Conservation (phyloP, 2,888 invertebrate species). For the Formica aserva region DNA sequence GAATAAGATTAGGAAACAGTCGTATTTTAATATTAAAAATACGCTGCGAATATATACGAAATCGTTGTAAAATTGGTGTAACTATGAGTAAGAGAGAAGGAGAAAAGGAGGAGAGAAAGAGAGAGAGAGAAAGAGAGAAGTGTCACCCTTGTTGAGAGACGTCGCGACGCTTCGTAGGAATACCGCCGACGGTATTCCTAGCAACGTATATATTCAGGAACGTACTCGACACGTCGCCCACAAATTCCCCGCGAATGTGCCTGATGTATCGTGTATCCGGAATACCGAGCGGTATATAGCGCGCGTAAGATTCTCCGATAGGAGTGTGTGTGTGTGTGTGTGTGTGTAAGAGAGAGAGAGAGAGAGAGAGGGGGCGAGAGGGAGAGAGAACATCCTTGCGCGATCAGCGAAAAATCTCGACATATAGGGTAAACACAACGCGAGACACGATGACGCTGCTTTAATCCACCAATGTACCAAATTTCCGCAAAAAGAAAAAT, state of each 20-base stretch:
- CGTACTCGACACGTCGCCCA: slow-evolving; percentile 59
- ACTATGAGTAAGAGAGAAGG: neutral
- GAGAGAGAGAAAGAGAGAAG: neutral
- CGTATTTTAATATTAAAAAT: slow-evolving; percentile 24
- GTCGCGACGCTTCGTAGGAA: slow-evolving; percentile 47
- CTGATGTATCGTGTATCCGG: slow-evolving; percentile 48
- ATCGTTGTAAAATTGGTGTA: neutral
- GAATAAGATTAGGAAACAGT: neutral
- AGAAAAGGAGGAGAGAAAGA: neutral
- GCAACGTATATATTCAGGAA: slow-evolving; percentile 52
- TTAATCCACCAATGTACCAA: neutral
- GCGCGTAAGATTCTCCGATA: slow-evolving; percentile 30
- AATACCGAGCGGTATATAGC: slow-evolving; percentile 44
- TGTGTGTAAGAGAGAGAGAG: neutral
- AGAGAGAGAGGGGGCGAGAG: neutral
- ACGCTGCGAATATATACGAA: neutral
- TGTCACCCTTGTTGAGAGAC: slow-evolving; percentile 25
- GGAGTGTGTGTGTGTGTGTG: neutral
- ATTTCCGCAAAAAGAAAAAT: neutral
- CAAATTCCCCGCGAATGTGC: slow-evolving; percentile 59
- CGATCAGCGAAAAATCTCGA: slow-evolving; percentile 31
- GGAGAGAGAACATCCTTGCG: slow-evolving; percentile 7
- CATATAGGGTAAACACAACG: slow-evolving; percentile 13
- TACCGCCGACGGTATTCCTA: slow-evolving; percentile 58
- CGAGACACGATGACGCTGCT: slow-evolving; percentile 33